Conservation (phyloP, 2,888 invertebrate genomes). For the Isotomurus palustris region DNA sequence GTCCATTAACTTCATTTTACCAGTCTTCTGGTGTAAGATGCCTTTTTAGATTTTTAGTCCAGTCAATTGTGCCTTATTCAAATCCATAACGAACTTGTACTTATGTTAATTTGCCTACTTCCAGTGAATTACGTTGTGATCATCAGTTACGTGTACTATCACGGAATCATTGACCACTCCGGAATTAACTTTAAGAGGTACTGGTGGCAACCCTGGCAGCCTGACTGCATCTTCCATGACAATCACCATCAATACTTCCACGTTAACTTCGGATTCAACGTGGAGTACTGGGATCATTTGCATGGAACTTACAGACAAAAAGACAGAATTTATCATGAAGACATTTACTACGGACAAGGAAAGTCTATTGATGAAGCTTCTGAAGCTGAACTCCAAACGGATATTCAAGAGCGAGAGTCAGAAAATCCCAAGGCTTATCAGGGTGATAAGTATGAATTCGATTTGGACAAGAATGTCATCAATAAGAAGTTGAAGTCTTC, state of each 20-base stretch:
- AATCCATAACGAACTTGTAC: no score
- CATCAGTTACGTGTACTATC: constrained; percentile 62
- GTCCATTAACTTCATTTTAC: constrained; percentile 61
- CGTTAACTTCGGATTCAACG: constrained; percentile 71
- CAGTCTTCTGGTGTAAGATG: constrained; percentile 64
- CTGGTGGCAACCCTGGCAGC: constrained; percentile 64
- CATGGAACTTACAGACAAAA: constrained; percentile 64
- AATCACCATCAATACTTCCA: constrained; percentile 75
- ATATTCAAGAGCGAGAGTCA: constrained; percentile 52
- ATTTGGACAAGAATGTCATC: constrained; percentile 44
- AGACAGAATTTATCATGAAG: constrained; percentile 63
- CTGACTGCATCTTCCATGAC: constrained; percentile 69
- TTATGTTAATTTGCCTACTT: no score
- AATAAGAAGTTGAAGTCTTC: no score
- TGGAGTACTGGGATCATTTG: constrained; percentile 65
- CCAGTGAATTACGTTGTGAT: constrained; percentile 52
- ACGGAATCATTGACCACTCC: constrained; percentile 71
- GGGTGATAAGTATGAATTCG: constrained; percentile 49
- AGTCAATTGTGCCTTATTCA: no score
- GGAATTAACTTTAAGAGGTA: constrained; percentile 66
- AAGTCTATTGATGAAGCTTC: constrained; percentile 55
- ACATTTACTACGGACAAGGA: constrained; percentile 60
- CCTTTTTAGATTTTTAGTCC: not conserved
- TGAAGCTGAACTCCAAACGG: constrained; percentile 54
- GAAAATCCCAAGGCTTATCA: constrained; percentile 55